Conservation (phyloP, 2,113 vertebrate species). For the Upupa epops region DNA sequence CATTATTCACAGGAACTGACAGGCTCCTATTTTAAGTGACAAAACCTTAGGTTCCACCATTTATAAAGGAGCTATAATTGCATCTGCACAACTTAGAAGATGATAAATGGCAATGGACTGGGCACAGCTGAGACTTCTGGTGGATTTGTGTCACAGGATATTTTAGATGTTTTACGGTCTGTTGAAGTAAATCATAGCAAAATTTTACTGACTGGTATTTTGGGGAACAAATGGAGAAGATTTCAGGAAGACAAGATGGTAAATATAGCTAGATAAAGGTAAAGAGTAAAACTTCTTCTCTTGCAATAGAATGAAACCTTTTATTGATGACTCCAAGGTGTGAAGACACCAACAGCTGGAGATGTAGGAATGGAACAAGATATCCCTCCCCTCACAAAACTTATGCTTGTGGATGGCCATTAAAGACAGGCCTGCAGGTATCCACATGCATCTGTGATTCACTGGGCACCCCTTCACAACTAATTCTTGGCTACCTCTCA, state of each 20-base stretch:
- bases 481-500: neutral
- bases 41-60: neutral
- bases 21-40: neutral
- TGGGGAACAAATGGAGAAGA: neutral
- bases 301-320: neutral
- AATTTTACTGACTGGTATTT: neutral
- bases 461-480: neutral
- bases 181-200: neutral
- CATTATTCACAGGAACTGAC: neutral
- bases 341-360: neutral
- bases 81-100: neutral
- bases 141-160: neutral
- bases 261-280: neutral
- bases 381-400: neutral
- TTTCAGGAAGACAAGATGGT: neutral
- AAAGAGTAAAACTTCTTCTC: neutral
- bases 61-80: neutral
- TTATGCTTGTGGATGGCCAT: neutral
- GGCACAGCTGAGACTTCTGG: neutral
- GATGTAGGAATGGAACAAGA: neutral
- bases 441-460: neutral
- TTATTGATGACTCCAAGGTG: neutral
- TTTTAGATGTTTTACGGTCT: conserved; percentile 18
- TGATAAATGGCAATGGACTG: neutral
- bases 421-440: neutral